These are phyloP conservation scores for Aurelia sp. DNA, from an alignment of 30 jellyfish, hydroid and myxozoan genomes.

Conservation along the genomic window DNA sequence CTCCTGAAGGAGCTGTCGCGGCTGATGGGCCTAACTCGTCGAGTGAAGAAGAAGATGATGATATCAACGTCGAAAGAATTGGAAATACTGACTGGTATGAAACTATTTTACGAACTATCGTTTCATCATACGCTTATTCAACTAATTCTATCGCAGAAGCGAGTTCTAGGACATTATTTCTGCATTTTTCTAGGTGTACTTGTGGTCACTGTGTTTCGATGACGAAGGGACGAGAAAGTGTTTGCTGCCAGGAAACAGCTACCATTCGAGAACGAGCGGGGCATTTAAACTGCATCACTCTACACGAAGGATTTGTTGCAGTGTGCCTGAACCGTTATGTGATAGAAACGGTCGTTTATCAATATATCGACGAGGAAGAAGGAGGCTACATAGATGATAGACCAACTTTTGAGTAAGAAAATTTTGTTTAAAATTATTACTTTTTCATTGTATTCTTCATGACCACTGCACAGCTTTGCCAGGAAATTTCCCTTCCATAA, in stretches of 20 bases:
- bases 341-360: neutral
- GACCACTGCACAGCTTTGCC: no score
- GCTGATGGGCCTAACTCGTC: no score
- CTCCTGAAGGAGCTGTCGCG: neutral
- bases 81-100: neutral
- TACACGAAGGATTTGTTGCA: neutral
- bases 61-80: neutral
- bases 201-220: neutral
- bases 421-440: no score
- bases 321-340: neutral
- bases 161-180: neutral
- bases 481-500: no score
- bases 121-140: no score
- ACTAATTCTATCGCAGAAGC: neutral
- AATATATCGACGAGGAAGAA: neutral
- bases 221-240: no score
- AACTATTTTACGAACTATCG: neutral
- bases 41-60: neutral
- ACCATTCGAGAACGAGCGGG: neutral
- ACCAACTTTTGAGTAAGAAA: conserved; percentile 1
- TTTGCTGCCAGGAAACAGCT: neutral
- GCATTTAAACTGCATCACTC: neutral
- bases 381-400: neutral
- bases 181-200: neutral
- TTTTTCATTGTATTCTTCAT: no score